Evolutionary conservation across 2,113 vertebrate species (phyloP), one percentile per base, ranked within the genome.

Genomic region (Urocitellus parryii): DNA sequence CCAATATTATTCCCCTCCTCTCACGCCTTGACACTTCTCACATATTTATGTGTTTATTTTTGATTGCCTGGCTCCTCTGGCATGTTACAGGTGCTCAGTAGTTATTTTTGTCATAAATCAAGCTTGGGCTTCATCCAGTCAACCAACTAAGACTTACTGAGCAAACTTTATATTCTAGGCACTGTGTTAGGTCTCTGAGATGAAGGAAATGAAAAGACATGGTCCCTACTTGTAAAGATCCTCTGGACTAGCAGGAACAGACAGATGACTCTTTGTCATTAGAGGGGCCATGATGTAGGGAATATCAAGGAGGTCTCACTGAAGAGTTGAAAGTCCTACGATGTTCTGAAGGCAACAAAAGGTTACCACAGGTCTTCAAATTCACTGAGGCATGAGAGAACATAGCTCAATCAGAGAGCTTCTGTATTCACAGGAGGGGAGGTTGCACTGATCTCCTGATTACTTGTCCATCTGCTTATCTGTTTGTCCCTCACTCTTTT

Each of bases 51-150:
- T 63, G 51, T 74, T 90, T 90, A 79, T 91, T 94, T 88, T 77
- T 42, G 16, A 65, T 79, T 88, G 65, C 78, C 58, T 97, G 70
- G 68, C 83, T 91, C n/a, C 42, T 78, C 82, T 78, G 22, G 18
- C 42, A 94, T 89, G 73, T 86, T 74, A n/a, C 0, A 0, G 32
- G 81, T 63, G 25, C 37, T 78, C n/a, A 42, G 61, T 84, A 93
- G 48, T 88, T 88, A 96, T 88, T 97, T 82, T 72, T 53, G 68
- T 91, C 85, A 93, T 81, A 86, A 97, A 88, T 96, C n/a, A 67
- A 91, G 80, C 27, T 45, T 65, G 78, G 45, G 77, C 56, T 93
- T 96, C 85, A 72, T 84, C 70, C 53, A 72, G 34, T 93, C 91
- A 78, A 92, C 90, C 88, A 95, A 58, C 74, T 5, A 68, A 73